Evolutionary conservation across 2,888 invertebrate species (phyloP).

Genomic region (Tetragonula carbonaria): DNA sequence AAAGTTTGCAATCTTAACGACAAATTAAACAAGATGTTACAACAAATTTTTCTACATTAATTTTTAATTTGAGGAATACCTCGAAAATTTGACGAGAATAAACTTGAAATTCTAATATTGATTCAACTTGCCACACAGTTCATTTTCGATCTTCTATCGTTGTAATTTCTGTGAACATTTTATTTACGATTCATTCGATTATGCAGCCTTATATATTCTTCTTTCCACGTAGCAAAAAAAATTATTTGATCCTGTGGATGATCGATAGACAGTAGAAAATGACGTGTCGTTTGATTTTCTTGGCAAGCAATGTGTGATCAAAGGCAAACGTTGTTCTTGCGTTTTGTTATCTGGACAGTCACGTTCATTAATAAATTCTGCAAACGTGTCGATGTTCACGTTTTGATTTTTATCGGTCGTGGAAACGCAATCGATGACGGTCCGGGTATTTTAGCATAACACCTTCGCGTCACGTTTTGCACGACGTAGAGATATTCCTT

Average conservation of each 20-base stretch:
- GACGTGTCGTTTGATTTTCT: slow-evolving; percentile 13
- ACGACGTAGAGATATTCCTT: slow-evolving; percentile 5
- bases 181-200: background rate
- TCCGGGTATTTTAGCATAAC: slow-evolving; percentile 31
- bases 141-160: background rate
- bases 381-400: slow-evolving; percentile 16
- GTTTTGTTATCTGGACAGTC: slow-evolving; percentile 44
- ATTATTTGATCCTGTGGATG: background rate
- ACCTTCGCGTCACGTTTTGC: slow-evolving; percentile 17
- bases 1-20: background rate
- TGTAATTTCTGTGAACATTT: background rate
- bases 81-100: no score
- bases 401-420: slow-evolving; percentile 33
- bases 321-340: background rate
- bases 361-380: slow-evolving; percentile 28
- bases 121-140: background rate
- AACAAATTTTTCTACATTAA: no score
- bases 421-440: slow-evolving; percentile 8
- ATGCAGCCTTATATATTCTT: background rate
- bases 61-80: no score
- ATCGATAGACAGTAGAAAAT: background rate
- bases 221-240: background rate
- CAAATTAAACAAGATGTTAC: background rate
- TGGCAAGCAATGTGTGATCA: slow-evolving; percentile 12
- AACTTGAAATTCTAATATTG: background rate